These are phyloP conservation scores for Adelognathus sp. DNA, from an alignment of 2,888 invertebrate genomes.

Conservation along the genomic window DNA sequence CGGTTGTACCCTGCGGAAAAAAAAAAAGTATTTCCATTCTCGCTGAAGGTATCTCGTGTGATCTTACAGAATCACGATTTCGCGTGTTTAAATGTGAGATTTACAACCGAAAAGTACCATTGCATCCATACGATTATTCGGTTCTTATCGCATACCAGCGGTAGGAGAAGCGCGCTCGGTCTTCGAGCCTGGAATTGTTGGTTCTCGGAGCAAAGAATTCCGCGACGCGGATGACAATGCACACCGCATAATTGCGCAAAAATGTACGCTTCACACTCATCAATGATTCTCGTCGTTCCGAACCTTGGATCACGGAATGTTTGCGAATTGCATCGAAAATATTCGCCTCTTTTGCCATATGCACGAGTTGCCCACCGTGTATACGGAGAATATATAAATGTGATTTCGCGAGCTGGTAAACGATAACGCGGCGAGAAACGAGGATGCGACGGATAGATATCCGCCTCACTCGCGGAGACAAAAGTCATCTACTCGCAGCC, in stretches of 20 bases:
- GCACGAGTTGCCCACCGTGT: background rate
- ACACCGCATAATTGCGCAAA: background rate
- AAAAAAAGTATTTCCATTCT: no score
- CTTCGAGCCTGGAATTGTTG: constrained; percentile 1
- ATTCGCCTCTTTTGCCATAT: no score
- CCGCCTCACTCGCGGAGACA: background rate
- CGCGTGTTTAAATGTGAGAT: background rate
- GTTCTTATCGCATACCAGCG: constrained; percentile 25
- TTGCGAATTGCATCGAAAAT: background rate
- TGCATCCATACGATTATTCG: background rate
- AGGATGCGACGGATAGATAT: constrained; percentile 19
- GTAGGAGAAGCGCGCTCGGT: background rate
- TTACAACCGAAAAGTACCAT: background rate
- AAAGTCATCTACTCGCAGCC: background rate
- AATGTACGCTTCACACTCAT: constrained; percentile 13
- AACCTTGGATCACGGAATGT: background rate
- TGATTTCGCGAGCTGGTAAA: constrained; percentile 14
- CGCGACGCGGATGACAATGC: constrained; percentile 4
- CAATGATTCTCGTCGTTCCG: background rate
- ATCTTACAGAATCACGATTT: background rate
- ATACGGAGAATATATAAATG: background rate
- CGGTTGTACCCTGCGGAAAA: no score
- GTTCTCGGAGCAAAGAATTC: constrained; percentile 16
- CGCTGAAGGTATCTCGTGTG: background rate
- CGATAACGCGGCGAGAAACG: constrained; percentile 26